Conservation (phyloP, 1,140 invertebrate species). For the Aphaenogaster rudis region DNA sequence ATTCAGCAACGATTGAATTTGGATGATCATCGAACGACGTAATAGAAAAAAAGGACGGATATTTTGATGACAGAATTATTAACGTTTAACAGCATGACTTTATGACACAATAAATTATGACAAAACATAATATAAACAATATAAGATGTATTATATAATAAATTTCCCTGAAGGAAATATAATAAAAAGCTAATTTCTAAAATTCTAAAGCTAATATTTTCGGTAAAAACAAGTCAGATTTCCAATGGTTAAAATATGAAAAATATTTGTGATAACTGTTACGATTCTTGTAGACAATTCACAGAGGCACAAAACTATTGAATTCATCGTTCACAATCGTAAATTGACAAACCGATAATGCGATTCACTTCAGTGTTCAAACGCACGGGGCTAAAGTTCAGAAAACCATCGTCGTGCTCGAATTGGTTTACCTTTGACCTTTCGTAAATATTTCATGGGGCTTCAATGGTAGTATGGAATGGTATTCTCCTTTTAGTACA, state of each 20-base stretch:
- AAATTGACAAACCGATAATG: neutral
- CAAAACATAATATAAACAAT: neutral
- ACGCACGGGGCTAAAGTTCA: neutral
- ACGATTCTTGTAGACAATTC: neutral
- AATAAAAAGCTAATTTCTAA: no score
- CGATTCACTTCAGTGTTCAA: neutral
- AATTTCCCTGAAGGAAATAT: neutral
- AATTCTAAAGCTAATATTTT: neutral
- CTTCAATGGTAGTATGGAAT: neutral
- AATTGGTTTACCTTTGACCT: slow-evolving; percentile 26
- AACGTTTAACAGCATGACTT: neutral
- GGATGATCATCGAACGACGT: neutral
- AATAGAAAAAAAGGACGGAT: neutral
- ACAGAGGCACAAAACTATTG: neutral
- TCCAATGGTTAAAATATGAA: neutral
- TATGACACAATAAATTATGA: neutral
- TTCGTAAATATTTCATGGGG: slow-evolving; percentile 46
- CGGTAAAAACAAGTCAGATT: neutral
- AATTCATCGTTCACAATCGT: slow-evolving; percentile 7
- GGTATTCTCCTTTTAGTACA: neutral
- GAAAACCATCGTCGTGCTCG: neutral
- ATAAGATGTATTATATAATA: neutral
- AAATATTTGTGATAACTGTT: neutral
- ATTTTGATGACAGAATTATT: neutral
- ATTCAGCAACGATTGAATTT: neutral